Percentiles rank a stretch among this genome's conserved stretches.
Evolutionary conservation across 2,797 vertebrate genomes (phyloP).

Genomic region (Miichthys miiuy): DNA sequence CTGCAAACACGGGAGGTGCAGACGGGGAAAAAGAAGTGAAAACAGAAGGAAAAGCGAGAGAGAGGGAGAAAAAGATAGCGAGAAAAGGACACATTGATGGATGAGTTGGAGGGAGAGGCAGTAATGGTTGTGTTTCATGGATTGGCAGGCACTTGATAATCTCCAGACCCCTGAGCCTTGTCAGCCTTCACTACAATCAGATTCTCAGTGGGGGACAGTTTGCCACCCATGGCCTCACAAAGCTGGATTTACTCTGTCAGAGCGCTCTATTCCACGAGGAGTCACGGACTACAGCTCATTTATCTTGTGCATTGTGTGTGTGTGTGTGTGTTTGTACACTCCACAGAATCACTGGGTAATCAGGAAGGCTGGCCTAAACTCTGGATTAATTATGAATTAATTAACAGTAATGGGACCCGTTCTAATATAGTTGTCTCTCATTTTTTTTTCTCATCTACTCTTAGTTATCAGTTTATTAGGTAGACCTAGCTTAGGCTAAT

Average conservation of each 20-base stretch:
- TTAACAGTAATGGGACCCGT: slow-evolving; percentile 8
- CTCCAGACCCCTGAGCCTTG: slow-evolving; percentile 52
- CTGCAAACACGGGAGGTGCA: background rate
- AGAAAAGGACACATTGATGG: slow-evolving; percentile 55
- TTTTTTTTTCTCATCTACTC: background rate
- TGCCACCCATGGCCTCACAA: slow-evolving; percentile 39
- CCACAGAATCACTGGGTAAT: background rate
- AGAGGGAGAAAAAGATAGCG: background rate
- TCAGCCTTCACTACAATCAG: slow-evolving; percentile 43
- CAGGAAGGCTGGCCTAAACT: background rate
- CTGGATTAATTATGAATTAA: slow-evolving; percentile 11
- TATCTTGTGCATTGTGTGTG: background rate
- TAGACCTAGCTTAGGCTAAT: background rate
- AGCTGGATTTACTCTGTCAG: slow-evolving; percentile 33
- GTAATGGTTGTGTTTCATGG: slow-evolving; percentile 54
- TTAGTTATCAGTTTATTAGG: background rate
- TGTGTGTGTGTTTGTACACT: background rate
- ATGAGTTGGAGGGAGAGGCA: slow-evolving; percentile 46
- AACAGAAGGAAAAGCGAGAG: background rate
- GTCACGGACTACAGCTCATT: slow-evolving; percentile 12
- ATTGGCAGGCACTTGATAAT: slow-evolving; percentile 67
- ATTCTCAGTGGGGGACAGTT: slow-evolving; percentile 44
- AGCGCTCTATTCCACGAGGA: background rate
- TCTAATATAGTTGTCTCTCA: background rate
- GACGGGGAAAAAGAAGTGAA: background rate